phyloP scores from a whole-genome alignment of 2,888 invertebrate species.

The Sturmia bella region DNA sequence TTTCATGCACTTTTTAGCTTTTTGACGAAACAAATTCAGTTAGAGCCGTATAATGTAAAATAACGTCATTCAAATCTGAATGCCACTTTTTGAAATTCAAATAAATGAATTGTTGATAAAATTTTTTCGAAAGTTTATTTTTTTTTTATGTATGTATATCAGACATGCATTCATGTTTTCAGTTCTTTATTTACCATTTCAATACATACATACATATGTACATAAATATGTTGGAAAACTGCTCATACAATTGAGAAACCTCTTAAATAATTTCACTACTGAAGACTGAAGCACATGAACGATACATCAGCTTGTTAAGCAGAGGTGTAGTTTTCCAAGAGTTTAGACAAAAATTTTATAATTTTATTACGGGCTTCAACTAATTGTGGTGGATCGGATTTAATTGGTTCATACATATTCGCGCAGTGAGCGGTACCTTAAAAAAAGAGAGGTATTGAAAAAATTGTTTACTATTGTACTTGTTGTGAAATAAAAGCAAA shows the following conservation, averaged over 20 bases:
- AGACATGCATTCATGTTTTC: too few relatives aligned
- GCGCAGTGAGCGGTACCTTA: conserved; percentile 97
- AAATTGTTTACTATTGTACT: too few relatives aligned
- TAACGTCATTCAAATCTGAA: conserved; percentile 8
- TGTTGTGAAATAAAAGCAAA: too few relatives aligned
- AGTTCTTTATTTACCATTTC: too few relatives aligned
- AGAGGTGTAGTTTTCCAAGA: conserved; percentile 70
- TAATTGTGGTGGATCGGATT: conserved; percentile 86
- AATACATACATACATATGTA: too few relatives aligned
- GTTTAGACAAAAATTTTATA: conserved; percentile 73
- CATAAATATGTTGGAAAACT: too few relatives aligned
- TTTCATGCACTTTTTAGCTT: conserved; percentile 20
- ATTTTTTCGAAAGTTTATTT: conserved; percentile 15
- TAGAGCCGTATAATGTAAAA: conserved; percentile 3
- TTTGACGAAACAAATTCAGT: conserved; percentile 19
- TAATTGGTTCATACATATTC: conserved; percentile 92
- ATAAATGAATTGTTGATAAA: not conserved
- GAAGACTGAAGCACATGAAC: too few relatives aligned
- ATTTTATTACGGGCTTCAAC: conserved; percentile 87
- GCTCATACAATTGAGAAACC: too few relatives aligned
- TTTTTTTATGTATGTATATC: too few relatives aligned
- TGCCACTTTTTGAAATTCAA: conserved; percentile 32
- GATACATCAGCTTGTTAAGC: conserved; percentile 70
- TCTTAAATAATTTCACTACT: too few relatives aligned
- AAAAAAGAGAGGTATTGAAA: conserved; percentile 68